phyloP scores from a whole-genome alignment of 1,140 invertebrate genomes.

The Leptinotarsa defecta region DNA sequence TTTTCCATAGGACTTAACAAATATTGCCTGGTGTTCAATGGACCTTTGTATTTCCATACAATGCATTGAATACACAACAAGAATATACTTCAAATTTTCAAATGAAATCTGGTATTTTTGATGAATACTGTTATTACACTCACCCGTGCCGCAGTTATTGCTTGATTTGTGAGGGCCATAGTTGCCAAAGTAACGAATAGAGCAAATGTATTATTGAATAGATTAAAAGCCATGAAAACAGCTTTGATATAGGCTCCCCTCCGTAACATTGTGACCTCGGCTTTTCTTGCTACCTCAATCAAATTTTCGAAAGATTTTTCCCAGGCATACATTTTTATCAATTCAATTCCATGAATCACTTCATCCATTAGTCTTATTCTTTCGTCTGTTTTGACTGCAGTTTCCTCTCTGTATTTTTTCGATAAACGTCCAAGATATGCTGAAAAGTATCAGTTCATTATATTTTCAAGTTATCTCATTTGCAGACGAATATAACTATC shows the following conservation, averaged over 20 bases:
- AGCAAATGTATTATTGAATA: constrained; percentile 71
- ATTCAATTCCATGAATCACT: constrained; percentile 70
- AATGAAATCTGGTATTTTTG: no score
- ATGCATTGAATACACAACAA: no score
- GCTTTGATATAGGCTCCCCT: constrained; percentile 71
- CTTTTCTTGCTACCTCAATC: constrained; percentile 61
- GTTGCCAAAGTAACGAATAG: constrained; percentile 67
- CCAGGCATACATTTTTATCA: constrained; percentile 60
- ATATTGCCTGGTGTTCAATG: no score
- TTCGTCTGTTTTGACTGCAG: constrained; percentile 72
- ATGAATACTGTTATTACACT: background rate
- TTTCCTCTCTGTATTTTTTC: constrained; percentile 65
- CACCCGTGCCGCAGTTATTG: constrained; percentile 57
- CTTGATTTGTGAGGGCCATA: constrained; percentile 60
- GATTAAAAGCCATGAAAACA: constrained; percentile 72
- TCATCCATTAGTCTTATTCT: constrained; percentile 78
- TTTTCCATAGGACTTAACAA: no score
- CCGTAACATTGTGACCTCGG: constrained; percentile 65
- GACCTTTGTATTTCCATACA: no score
- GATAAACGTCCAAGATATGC: constrained; percentile 71
- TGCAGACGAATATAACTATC: no score
- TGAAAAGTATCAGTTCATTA: constrained; percentile 43
- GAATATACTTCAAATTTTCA: no score
- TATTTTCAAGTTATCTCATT: no score
- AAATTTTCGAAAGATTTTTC: constrained; percentile 42